These are phyloP conservation scores for Psilopsiagon aymara DNA, from an alignment of 2,113 vertebrate genomes.

Conservation along the genomic window DNA sequence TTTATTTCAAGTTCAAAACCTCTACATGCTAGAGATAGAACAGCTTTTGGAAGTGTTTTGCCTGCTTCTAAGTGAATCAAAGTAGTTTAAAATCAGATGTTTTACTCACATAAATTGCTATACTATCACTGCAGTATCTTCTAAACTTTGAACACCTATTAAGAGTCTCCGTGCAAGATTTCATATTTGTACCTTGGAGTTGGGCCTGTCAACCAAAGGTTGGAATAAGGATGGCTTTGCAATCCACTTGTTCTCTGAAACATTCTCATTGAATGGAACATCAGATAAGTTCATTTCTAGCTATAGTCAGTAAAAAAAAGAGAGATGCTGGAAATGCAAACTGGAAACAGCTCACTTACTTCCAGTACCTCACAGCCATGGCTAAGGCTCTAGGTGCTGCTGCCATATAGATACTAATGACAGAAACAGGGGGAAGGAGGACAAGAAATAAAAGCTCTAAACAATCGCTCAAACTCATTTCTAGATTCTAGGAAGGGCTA, in stretches of 20 bases:
- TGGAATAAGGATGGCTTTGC: neutral
- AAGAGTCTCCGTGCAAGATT: neutral
- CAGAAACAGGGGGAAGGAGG: neutral
- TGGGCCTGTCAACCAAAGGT: neutral
- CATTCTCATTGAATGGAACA: neutral
- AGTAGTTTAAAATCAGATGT: neutral
- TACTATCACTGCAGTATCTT: neutral
- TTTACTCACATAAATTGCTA: neutral
- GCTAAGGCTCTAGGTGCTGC: neutral
- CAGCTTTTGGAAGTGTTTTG: neutral
- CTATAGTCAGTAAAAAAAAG: neutral
- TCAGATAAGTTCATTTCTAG: neutral
- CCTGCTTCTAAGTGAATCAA: neutral
- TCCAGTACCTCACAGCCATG: neutral
- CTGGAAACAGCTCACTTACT: neutral
- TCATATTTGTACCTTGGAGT: neutral
- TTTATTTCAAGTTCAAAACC: neutral
- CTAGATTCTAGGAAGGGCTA: neutral
- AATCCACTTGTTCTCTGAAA: neutral
- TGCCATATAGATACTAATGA: neutral
- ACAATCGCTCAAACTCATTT: neutral
- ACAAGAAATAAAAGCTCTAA: neutral
- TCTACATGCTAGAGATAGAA: neutral
- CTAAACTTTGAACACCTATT: neutral
- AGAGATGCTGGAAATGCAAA: neutral